Evolutionary conservation across 1,140 invertebrate species (phyloP).

Genomic region (Micrasema minimum): DNA sequence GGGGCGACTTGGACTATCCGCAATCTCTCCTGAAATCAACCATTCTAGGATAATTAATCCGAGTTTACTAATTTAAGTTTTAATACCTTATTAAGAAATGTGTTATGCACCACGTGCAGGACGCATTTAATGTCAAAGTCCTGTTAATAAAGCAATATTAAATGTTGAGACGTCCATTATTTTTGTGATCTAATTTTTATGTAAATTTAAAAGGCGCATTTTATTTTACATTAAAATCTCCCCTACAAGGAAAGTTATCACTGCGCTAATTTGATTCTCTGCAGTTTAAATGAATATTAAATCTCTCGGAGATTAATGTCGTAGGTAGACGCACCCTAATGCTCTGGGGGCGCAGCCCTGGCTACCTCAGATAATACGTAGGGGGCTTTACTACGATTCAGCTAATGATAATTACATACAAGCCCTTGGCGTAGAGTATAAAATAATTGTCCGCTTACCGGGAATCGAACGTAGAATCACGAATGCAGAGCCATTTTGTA

Average conservation of each 20-base stretch:
- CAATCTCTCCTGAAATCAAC: neutral
- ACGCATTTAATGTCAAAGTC: neutral
- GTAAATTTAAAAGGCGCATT: neutral
- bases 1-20: neutral
- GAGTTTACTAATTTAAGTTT: neutral
- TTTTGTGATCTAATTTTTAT: neutral
- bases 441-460: conserved; percentile 45
- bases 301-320: conserved; percentile 29
- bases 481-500: conserved; percentile 13
- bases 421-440: conserved; percentile 36
- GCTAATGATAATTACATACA: neutral
- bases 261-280: conserved; percentile 29
- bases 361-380: neutral
- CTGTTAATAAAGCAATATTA: too few species aligned
- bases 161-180: too few species aligned
- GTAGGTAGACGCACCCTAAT: conserved; percentile 10
- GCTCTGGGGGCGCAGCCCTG: neutral
- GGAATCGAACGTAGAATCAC: conserved; percentile 43
- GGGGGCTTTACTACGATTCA: neutral
- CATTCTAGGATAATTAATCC: neutral
- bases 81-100: neutral
- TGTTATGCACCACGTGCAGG: neutral
- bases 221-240: neutral
- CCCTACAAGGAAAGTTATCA: conserved; percentile 13
- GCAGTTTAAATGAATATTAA: conserved; percentile 41